Evolutionary conservation across 2,113 vertebrate genomes (phyloP).

Genomic region (Chrysochloris asiatica): DNA sequence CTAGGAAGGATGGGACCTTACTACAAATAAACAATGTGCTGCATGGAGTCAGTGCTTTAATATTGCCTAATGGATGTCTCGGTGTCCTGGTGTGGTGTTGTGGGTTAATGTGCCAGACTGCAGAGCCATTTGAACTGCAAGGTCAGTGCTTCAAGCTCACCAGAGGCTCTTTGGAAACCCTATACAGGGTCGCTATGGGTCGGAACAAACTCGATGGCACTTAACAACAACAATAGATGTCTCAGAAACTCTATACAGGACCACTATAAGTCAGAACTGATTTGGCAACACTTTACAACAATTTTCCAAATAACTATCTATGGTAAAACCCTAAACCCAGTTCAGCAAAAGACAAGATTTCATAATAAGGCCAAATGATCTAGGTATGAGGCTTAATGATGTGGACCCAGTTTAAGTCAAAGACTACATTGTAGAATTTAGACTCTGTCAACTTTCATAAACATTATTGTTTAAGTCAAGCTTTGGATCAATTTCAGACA

Average conservation of each 20-base stretch:
- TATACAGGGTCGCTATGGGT: too few species aligned
- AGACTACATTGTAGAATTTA: slow-evolving; percentile 25
- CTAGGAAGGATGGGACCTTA: background rate
- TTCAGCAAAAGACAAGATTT: slow-evolving; percentile 18
- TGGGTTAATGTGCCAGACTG: too few species aligned
- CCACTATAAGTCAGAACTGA: too few species aligned
- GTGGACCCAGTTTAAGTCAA: background rate
- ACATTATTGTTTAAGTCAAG: slow-evolving; percentile 19
- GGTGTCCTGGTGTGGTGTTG: too few species aligned
- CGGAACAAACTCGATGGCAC: too few species aligned
- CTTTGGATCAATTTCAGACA: background rate
- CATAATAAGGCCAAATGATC: background rate
- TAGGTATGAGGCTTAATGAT: slow-evolving; percentile 20
- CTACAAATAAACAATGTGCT: background rate
- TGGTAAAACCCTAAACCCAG: background rate
- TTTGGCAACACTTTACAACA: too few species aligned
- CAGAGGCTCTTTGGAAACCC: too few species aligned
- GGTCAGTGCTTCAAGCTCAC: too few species aligned
- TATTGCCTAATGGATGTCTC: too few species aligned
- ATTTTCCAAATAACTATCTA: background rate
- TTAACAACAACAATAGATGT: too few species aligned
- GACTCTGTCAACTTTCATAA: background rate
- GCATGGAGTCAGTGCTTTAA: background rate
- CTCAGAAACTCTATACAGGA: too few species aligned
- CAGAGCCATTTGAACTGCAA: too few species aligned